These are phyloP conservation scores for Anolis sagrei DNA, from an alignment of 2,113 vertebrate species.

Conservation along the genomic window DNA sequence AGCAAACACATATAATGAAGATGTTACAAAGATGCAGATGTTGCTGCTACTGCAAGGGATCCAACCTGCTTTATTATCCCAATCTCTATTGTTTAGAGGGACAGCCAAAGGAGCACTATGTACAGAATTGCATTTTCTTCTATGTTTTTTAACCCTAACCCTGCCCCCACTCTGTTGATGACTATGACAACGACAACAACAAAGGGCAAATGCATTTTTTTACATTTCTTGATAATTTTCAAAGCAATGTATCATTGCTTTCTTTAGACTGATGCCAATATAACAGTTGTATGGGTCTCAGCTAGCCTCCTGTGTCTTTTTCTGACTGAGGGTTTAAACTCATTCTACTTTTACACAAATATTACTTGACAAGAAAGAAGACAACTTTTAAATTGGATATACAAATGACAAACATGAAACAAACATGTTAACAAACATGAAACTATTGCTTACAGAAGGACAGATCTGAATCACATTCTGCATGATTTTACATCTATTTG, in stretches of 20 bases:
- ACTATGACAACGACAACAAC: slow-evolving; percentile 62
- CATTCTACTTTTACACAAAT: slow-evolving; percentile 60
- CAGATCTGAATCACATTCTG: slow-evolving; percentile 25
- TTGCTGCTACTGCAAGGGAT: slow-evolving; percentile 69
- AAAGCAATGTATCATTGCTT: slow-evolving; percentile 73
- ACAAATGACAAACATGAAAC: slow-evolving; percentile 22
- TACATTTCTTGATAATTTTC: slow-evolving; percentile 76
- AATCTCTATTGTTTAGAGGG: slow-evolving; percentile 27
- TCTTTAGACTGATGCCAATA: slow-evolving; percentile 71
- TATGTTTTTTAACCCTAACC: slow-evolving; percentile 67
- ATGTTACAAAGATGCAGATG: slow-evolving; percentile 49
- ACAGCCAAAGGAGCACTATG: slow-evolving; percentile 55
- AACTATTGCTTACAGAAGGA: slow-evolving; percentile 45
- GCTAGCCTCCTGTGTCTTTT: slow-evolving; percentile 76
- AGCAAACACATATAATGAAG: slow-evolving; percentile 35
- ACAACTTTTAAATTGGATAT: neutral
- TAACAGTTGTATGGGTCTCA: slow-evolving; percentile 72
- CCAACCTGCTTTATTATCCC: slow-evolving; percentile 43
- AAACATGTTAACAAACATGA: too few relatives aligned
- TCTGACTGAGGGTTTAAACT: slow-evolving; percentile 70
- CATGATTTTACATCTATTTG: slow-evolving; percentile 5
- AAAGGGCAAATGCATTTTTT: slow-evolving; percentile 78
- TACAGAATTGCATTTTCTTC: slow-evolving; percentile 65
- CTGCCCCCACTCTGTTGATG: slow-evolving; percentile 54
- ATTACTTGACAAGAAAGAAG: neutral